Percentiles rank a stretch among this genome's conserved stretches.
phyloP scores from a whole-genome alignment of 2,888 invertebrate species.

The Cephalotes varians region DNA sequence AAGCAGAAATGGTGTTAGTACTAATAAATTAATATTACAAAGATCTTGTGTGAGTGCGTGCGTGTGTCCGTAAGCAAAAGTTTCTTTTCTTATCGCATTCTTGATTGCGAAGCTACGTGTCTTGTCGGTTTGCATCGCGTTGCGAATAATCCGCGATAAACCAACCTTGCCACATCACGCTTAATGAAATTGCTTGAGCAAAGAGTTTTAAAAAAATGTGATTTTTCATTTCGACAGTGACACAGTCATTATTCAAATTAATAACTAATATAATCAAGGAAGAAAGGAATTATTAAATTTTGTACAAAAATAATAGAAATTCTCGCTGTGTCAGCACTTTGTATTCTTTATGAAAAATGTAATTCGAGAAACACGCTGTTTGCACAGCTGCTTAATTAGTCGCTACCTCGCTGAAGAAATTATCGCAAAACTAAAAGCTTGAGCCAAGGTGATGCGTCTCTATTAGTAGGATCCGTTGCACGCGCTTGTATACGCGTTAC shows the following conservation, averaged over 20 bases:
- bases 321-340: not conserved
- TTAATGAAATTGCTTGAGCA: not conserved
- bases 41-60: not conserved
- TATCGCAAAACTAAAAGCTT: constrained; percentile 1
- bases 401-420: not conserved
- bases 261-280: not conserved
- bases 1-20: not conserved
- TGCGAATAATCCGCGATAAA: not conserved
- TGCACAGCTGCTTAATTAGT: not conserved
- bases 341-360: not conserved
- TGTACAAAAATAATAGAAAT: not conserved
- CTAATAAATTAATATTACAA: constrained; percentile 16
- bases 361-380: not conserved
- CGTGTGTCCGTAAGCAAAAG: not conserved
- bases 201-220: not conserved
- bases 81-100: not conserved
- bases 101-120: not conserved
- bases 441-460: not conserved
- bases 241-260: not conserved
- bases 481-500: not conserved
- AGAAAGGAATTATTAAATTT: not conserved
- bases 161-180: not conserved
- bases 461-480: not conserved
- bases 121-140: not conserved
- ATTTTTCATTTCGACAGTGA: not conserved